Evolutionary conservation across 2,113 vertebrate genomes (phyloP).

Genomic region (Pipra filicauda): DNA sequence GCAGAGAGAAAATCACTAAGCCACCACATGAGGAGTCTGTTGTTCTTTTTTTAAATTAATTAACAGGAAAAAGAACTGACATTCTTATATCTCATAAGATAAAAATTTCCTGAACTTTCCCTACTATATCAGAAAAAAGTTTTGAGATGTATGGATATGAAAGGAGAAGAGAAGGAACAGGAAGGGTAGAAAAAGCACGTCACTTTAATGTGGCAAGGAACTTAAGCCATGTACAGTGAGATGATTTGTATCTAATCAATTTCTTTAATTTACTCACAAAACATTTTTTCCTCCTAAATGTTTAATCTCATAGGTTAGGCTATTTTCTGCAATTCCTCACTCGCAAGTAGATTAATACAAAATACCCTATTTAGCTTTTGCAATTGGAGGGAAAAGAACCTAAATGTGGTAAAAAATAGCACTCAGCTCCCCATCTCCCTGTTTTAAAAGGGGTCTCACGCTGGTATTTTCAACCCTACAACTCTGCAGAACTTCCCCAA

Average conservation of each 20-base stretch:
- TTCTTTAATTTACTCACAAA: not conserved
- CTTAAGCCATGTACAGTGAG: not conserved
- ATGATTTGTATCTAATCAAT: not conserved
- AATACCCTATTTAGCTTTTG: not conserved
- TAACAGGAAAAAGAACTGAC: not conserved
- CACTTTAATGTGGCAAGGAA: not conserved
- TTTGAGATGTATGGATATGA: not conserved
- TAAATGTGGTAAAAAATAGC: not conserved
- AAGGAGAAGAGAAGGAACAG: not conserved
- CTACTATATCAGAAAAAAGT: not conserved
- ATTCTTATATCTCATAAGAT: not conserved
- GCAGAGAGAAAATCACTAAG: not conserved
- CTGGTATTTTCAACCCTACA: not conserved
- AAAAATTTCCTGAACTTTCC: not conserved
- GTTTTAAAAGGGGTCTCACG: not conserved
- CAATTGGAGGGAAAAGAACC: not conserved
- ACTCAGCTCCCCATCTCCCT: rapidly evolving
- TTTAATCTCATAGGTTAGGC: not conserved
- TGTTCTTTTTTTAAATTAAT: not conserved
- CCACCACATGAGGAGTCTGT: not conserved
- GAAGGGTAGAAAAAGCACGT: not conserved
- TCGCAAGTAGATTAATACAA: not conserved
- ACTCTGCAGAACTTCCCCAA: not conserved
- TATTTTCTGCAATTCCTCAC: not conserved
- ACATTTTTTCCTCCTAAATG: not conserved